These are phyloP conservation scores for Synanthedon vespiformis DNA, from an alignment of 2,888 invertebrate genomes.

Conservation along the genomic window DNA sequence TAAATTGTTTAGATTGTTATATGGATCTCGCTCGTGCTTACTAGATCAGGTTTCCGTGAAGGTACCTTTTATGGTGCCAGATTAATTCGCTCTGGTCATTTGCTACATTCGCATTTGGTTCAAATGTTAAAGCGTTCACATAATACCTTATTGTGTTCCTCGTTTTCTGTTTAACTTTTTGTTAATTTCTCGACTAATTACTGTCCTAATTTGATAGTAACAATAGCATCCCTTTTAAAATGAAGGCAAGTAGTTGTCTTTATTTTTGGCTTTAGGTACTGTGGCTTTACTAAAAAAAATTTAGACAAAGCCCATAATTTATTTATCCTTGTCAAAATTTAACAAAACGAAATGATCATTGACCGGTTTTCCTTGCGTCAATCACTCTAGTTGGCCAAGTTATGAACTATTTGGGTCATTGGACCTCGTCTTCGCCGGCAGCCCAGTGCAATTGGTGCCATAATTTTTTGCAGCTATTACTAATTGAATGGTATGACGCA, in stretches of 20 bases:
- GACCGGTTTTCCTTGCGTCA: conserved; percentile 56
- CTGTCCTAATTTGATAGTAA: too few species aligned
- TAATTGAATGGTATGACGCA: conserved; percentile 43
- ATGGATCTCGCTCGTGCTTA: conserved; percentile 42
- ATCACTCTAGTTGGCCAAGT: conserved; percentile 43
- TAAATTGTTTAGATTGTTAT: conserved; percentile 55
- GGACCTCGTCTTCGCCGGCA: conserved; percentile 59
- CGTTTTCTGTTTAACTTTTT: conserved; percentile 10
- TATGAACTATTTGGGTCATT: conserved; percentile 65
- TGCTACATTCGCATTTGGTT: conserved; percentile 27
- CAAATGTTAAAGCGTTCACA: conserved; percentile 17
- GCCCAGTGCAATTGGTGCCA: conserved; percentile 39
- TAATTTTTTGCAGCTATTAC: conserved; percentile 49
- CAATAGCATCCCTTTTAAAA: too few species aligned
- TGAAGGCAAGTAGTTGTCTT: too few species aligned
- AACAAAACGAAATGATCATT: not conserved
- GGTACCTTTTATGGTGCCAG: conserved; percentile 53
- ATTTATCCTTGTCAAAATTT: too few species aligned
- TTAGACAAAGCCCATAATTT: too few species aligned
- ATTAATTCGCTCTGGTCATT: conserved; percentile 51
- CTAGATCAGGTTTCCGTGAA: conserved; percentile 55
- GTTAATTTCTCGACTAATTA: too few species aligned
- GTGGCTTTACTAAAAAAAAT: too few species aligned
- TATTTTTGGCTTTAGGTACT: too few species aligned
- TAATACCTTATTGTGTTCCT: conserved; percentile 12